Evolutionary conservation across 2,797 vertebrate genomes (phyloP).

Genomic region (Momotus momota): DNA sequence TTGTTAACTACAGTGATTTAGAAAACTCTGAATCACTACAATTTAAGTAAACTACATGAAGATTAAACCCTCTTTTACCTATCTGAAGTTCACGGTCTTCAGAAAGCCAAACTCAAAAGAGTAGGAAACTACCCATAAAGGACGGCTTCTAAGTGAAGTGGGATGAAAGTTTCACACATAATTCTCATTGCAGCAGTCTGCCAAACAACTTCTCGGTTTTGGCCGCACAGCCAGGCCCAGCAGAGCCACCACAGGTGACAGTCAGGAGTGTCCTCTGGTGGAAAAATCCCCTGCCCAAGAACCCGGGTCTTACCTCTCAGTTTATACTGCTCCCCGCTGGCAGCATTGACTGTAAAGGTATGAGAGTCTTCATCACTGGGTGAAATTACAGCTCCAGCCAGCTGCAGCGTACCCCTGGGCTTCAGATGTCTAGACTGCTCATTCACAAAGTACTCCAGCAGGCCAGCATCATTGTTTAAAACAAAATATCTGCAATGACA

Average conservation of each 20-base stretch:
- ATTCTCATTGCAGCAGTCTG: background rate
- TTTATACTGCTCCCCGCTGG: constrained; percentile 98
- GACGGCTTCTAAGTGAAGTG: rapidly evolving
- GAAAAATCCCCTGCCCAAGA: background rate
- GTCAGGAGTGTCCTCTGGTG: constrained; percentile 47
- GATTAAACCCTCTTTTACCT: background rate
- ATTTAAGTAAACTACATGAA: background rate
- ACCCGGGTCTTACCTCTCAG: constrained; percentile 86
- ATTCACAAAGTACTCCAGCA: constrained; percentile 97
- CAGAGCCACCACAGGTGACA: background rate
- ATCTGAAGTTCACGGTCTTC: background rate
- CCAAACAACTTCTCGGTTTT: background rate
- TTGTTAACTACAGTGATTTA: background rate
- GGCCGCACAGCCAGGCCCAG: background rate
- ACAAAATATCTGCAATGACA: constrained; percentile 90
- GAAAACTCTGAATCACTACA: background rate
- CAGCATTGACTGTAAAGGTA: constrained; percentile 97
- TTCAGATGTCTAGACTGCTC: constrained; percentile 94
- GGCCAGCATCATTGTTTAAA: constrained; percentile 94
- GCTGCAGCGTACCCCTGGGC: constrained; percentile 91
- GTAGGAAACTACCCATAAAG: background rate
- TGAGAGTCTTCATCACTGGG: constrained; percentile 98
- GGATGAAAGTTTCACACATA: background rate
- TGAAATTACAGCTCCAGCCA: constrained; percentile 97
- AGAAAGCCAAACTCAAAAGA: background rate